These are phyloP conservation scores for Nyctereutes procyonoides DNA, from an alignment of 2,113 vertebrate species.

Conservation along the genomic window DNA sequence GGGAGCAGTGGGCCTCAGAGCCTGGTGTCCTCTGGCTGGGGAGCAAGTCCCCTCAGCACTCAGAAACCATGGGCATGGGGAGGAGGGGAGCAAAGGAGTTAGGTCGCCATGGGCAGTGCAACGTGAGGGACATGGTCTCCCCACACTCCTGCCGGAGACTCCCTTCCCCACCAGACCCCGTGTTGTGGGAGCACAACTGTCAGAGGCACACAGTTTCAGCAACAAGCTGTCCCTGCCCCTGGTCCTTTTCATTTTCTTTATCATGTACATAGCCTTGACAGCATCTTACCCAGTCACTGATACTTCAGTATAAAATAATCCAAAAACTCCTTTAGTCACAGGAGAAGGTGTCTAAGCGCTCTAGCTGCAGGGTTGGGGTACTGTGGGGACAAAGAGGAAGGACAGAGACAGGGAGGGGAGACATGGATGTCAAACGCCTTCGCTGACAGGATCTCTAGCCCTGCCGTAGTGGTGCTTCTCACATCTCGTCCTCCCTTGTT, in stretches of 20 bases:
- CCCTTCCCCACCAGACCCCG: background rate
- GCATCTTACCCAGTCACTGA: background rate
- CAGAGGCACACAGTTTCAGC: background rate
- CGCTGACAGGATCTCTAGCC: no score
- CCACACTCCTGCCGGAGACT: background rate
- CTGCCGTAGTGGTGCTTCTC: fast-evolving
- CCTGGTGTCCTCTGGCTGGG: no score
- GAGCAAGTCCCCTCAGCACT: background rate
- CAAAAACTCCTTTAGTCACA: background rate
- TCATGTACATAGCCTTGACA: background rate
- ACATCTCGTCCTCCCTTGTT: background rate
- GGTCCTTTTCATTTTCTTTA: background rate
- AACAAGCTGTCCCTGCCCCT: background rate
- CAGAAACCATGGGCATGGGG: background rate
- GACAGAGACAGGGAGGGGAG: background rate
- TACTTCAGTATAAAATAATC: background rate
- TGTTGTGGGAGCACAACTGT: background rate
- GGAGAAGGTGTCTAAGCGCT: background rate
- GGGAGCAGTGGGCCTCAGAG: background rate
- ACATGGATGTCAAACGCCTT: background rate
- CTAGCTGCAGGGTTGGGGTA: background rate
- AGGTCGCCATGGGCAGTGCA: background rate
- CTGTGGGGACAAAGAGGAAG: background rate
- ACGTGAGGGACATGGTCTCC: background rate
- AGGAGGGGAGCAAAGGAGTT: background rate